Evolutionary conservation across 2,113 vertebrate species (phyloP).

Genomic region (Gorilla gorilla): DNA sequence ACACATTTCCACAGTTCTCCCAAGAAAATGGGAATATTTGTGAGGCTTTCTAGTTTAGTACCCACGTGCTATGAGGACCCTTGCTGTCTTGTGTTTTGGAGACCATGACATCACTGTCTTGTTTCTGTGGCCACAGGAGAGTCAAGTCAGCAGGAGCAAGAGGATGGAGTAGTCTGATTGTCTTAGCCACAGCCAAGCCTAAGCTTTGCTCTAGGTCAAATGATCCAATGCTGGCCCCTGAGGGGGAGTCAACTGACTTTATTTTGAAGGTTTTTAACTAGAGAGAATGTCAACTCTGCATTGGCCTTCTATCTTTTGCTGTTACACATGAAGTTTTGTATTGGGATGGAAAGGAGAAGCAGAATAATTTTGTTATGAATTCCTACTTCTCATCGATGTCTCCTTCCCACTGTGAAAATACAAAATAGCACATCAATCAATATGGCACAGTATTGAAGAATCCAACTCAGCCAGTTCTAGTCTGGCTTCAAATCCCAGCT

Average conservation of each 20-base stretch:
- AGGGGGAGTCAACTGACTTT: neutral
- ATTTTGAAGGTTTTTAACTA: neutral
- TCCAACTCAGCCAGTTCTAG: too few relatives aligned
- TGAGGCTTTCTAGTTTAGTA: neutral
- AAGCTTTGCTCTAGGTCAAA: too few relatives aligned
- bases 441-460: neutral
- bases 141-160: too few relatives aligned
- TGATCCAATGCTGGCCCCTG: too few relatives aligned
- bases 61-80: fast-evolving
- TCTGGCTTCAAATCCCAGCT: neutral
- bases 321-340: neutral
- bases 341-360: neutral
- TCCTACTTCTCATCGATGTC: neutral
- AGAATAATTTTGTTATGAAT: neutral
- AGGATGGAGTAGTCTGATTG: too few relatives aligned
- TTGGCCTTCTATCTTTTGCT: neutral
- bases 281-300: neutral
- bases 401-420: neutral
- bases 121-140: too few relatives aligned
- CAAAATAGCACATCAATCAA: fast-evolving
- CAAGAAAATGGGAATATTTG: neutral
- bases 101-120: too few relatives aligned
- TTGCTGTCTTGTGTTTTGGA: neutral
- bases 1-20: neutral
- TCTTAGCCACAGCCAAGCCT: too few relatives aligned